Conservation (phyloP, 2,797 vertebrate genomes). For the Tenualosa thibaudeaui region DNA sequence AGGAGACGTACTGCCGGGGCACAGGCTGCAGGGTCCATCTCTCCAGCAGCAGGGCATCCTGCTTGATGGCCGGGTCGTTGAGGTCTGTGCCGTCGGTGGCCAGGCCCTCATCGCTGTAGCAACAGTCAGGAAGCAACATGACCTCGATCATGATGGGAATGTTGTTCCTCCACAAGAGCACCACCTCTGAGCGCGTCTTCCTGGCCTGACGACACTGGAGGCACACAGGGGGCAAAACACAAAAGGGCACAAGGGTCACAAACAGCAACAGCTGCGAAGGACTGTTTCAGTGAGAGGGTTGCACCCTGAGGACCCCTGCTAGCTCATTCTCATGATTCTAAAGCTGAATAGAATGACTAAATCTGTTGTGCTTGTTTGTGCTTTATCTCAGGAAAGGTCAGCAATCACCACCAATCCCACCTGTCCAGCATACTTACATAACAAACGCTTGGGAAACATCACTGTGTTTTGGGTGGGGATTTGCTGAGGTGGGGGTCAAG, state of each 20-base stretch:
- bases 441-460: neutral
- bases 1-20: conserved; percentile 88
- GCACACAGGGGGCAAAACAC: neutral
- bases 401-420: neutral
- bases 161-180: conserved; percentile 93
- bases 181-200: conserved; percentile 90
- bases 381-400: neutral
- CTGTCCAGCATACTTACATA: neutral
- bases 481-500: neutral
- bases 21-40: conserved; percentile 96
- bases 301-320: neutral
- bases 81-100: conserved; percentile 86
- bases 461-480: neutral
- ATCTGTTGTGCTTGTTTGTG: neutral
- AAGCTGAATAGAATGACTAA: neutral
- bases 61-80: conserved; percentile 94
- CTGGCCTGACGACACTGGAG: conserved; percentile 92
- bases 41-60: conserved; percentile 92
- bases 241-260: neutral
- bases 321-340: neutral
- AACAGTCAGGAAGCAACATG: conserved; percentile 98
- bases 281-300: neutral
- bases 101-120: conserved; percentile 94
- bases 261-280: neutral
- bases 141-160: conserved; percentile 99